Evolutionary conservation across 1,140 invertebrate genomes (phyloP), one percentile per base, ranked within the genome.

Genomic region (Aphaenogaster ashmeadi): DNA sequence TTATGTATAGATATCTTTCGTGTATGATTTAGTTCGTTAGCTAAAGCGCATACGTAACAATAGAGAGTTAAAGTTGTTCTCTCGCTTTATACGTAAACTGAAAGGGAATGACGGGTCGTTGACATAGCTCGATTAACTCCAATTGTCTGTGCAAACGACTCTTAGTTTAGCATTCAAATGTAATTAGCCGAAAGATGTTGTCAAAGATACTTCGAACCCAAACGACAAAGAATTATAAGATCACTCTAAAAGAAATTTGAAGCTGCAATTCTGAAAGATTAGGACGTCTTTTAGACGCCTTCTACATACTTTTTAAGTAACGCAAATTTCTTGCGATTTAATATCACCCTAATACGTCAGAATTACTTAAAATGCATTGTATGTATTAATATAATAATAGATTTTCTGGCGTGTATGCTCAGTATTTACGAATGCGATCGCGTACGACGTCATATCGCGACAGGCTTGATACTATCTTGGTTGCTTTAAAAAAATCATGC

Each of bases 401-500:
- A 44, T 78, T 78, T 66, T 64, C 27, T 69, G 18, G 41, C 66
- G 41, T 47, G 41, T 27, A 47, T 18, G 21, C 7, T n/a, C 50
- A 21, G 13, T 27, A 56, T 58, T 36, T 60, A 47, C 7, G 41
- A 21, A 15, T 69, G 5, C 8, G 41, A 74, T 60, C 41, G 21
- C 8, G n/a, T 21, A 38, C 67, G n/a, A 54, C 38, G 41, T 36
- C 27, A 21, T 66, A 58, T 54, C 64, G 75, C 27, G 60, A 38
- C n/a, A 58, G 38, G 36, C 54, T 27, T 8, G 67, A 80, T 74
- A 27, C 11, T 72, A 74, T 84, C 69, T 72, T 38, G 18, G 36
- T 47, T 58, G 33, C 11, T 67, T 33, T 84, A 54, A 84, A 84
- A 84, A 84, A 84, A 84, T 84, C 80, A 84, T 74, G 41, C n/a